A percentile compares a stretch with the other conserved stretches of the same genome.
Evolutionary conservation across 1,140 invertebrate genomes (phyloP).

Genomic region (Penaeus indicus): DNA sequence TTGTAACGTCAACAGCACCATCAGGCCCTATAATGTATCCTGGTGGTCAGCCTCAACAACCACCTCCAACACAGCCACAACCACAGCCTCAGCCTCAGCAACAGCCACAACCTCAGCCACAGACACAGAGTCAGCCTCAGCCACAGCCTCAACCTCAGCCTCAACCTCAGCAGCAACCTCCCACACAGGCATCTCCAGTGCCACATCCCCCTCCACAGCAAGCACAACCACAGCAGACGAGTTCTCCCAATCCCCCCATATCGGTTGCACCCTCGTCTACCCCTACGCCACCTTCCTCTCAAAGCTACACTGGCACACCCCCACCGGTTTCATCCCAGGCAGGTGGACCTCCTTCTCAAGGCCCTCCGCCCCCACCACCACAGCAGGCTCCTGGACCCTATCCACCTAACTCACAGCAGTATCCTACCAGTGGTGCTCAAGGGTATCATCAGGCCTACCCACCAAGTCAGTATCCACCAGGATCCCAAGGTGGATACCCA

Average conservation of each 20-base stretch:
- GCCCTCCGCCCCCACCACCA: conserved; percentile 65
- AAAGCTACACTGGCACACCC: conserved; percentile 65
- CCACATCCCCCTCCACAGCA: conserved; percentile 69
- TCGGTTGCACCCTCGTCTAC: conserved; percentile 56
- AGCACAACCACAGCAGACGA: conserved; percentile 69
- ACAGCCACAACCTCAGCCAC: conserved; percentile 41
- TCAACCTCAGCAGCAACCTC: conserved; percentile 32
- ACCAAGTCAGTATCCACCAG: conserved; percentile 60
- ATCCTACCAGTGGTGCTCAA: conserved; percentile 55
- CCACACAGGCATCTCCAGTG: conserved; percentile 60
- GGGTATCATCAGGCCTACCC: conserved; percentile 61
- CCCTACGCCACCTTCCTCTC: conserved; percentile 63
- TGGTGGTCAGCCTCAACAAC: conserved; percentile 70
- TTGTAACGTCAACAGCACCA: conserved; percentile 72
- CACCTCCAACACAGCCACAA: conserved; percentile 67
- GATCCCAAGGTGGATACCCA: conserved; percentile 57
- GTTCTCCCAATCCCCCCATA: conserved; percentile 65
- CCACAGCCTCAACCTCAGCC: conserved; percentile 46
- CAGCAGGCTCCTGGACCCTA: conserved; percentile 71
- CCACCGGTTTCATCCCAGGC: conserved; percentile 56
- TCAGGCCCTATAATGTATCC: conserved; percentile 70
- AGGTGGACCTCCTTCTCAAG: conserved; percentile 9
- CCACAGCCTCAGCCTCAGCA: conserved; percentile 33
- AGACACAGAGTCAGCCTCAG: conserved; percentile 55
- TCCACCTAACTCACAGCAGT: conserved; percentile 52